phyloP scores from a whole-genome alignment of 2,888 invertebrate species.

The Synergus umbraculus region DNA sequence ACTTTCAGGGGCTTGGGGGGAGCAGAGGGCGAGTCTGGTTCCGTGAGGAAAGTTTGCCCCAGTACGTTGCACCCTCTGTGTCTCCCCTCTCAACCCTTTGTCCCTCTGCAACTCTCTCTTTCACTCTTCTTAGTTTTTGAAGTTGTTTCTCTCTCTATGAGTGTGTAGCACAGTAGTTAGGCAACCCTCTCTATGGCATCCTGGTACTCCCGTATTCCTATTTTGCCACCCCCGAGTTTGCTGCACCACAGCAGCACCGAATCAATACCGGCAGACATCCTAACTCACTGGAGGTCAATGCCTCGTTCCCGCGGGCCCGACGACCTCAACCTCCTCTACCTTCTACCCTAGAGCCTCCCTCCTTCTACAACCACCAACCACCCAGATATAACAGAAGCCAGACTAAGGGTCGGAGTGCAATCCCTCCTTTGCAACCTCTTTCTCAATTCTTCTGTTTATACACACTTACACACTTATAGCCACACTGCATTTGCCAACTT shows the following conservation, averaged over 20 bases:
- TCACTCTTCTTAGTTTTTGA: constrained; percentile 37
- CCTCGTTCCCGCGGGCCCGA: constrained; percentile 80
- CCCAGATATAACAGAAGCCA: constrained; percentile 65
- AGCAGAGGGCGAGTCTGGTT: constrained; percentile 49
- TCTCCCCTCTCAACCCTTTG: constrained; percentile 41
- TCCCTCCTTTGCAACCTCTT: constrained; percentile 54
- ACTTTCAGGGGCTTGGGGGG: neutral
- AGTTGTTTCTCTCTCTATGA: constrained; percentile 69
- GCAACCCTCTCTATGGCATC: constrained; percentile 70
- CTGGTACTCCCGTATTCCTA: constrained; percentile 66
- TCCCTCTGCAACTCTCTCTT: constrained; percentile 48
- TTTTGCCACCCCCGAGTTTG: constrained; percentile 67
- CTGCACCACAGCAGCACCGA: constrained; percentile 71
- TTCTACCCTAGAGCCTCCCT: constrained; percentile 56
- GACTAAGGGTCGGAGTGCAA: constrained; percentile 58
- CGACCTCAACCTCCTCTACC: constrained; percentile 75
- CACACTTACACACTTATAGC: constrained; percentile 55
- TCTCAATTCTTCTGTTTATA: constrained; percentile 48
- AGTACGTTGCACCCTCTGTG: constrained; percentile 75
- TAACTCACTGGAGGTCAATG: constrained; percentile 80
- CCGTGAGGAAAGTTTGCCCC: constrained; percentile 70
- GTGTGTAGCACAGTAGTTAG: constrained; percentile 55
- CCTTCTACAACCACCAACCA: constrained; percentile 49
- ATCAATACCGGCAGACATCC: constrained; percentile 81
- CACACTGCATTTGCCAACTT: constrained; percentile 55